These are phyloP conservation scores for Sternotherus odoratus DNA, from an alignment of 2,797 vertebrate genomes.

Conservation along the genomic window DNA sequence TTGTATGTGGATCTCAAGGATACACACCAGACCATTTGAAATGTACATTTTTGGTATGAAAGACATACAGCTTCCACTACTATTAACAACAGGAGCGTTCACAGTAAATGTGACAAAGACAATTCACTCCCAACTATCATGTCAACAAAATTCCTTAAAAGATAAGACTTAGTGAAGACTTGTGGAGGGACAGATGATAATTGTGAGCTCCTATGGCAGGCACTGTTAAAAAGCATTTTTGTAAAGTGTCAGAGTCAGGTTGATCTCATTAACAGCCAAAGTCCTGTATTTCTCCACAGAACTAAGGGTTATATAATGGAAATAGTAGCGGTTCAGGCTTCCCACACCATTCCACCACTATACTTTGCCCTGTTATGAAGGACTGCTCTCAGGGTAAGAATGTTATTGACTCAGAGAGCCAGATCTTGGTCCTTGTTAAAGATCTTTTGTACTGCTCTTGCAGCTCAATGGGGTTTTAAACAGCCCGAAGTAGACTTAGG, in stretches of 20 bases:
- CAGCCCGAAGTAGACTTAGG: not conserved
- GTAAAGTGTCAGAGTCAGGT: not conserved
- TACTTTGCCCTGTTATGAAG: not conserved
- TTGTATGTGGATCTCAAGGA: not conserved
- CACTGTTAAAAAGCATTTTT: not conserved
- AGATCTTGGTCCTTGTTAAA: not conserved
- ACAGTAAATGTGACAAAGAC: not conserved
- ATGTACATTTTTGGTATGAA: not conserved
- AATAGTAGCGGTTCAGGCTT: not conserved
- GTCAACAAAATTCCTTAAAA: not conserved
- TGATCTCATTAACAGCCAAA: not conserved
- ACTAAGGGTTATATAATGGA: not conserved
- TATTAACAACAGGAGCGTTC: not conserved
- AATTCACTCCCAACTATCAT: not conserved
- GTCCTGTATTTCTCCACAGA: not conserved
- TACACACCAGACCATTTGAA: not conserved
- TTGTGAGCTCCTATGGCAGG: not conserved
- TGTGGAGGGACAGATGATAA: not conserved
- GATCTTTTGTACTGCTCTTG: not conserved
- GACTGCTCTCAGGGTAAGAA: not conserved
- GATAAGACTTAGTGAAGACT: not conserved
- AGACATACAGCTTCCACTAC: not conserved
- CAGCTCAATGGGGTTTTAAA: not conserved
- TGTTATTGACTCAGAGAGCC: not conserved
- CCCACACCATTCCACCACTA: not conserved